Conservation (phyloP, 64 coral and sea anemone species). For the Pachyseris speciosa region DNA sequence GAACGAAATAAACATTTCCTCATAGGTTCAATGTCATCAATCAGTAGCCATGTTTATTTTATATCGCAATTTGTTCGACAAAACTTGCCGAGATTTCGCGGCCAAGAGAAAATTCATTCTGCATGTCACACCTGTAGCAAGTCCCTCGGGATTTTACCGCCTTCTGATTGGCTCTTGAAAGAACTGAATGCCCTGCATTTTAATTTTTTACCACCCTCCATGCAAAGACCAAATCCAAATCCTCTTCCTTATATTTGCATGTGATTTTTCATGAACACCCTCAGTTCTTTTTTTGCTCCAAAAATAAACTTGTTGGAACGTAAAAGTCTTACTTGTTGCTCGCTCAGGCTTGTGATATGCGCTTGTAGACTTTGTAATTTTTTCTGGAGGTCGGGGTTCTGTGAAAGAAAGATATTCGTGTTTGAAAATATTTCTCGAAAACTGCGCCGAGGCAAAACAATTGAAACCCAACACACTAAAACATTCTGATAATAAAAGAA, state of each 20-base stretch:
- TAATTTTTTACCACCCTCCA: slow-evolving; percentile 66
- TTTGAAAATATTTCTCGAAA: slow-evolving; percentile 69
- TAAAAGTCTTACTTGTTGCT: slow-evolving; percentile 83
- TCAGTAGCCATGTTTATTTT: neutral
- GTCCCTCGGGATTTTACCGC: slow-evolving; percentile 21
- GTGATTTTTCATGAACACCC: slow-evolving; percentile 34
- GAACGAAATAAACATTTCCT: neutral
- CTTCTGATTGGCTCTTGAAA: slow-evolving; percentile 49
- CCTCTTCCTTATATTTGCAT: neutral
- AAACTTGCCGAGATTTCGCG: slow-evolving; percentile 14
- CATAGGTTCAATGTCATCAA: neutral
- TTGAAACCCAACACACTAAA: slow-evolving; percentile 48
- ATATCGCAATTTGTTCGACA: neutral
- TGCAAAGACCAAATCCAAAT: slow-evolving; percentile 14
- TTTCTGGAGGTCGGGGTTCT: slow-evolving; percentile 96
- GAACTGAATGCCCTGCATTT: slow-evolving; percentile 72
- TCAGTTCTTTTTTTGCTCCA: slow-evolving; percentile 14
- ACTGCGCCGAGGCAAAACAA: slow-evolving; percentile 50
- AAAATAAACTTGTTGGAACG: slow-evolving; percentile 42
- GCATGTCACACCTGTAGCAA: slow-evolving; percentile 41
- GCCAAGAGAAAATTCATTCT: neutral
- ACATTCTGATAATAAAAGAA: slow-evolving; percentile 61
- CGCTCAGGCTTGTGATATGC: slow-evolving; percentile 82
- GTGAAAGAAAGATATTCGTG: slow-evolving; percentile 64
- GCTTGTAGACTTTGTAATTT: slow-evolving; percentile 86